phyloP scores from a whole-genome alignment of 1,140 invertebrate genomes.

The Solen grandis region DNA sequence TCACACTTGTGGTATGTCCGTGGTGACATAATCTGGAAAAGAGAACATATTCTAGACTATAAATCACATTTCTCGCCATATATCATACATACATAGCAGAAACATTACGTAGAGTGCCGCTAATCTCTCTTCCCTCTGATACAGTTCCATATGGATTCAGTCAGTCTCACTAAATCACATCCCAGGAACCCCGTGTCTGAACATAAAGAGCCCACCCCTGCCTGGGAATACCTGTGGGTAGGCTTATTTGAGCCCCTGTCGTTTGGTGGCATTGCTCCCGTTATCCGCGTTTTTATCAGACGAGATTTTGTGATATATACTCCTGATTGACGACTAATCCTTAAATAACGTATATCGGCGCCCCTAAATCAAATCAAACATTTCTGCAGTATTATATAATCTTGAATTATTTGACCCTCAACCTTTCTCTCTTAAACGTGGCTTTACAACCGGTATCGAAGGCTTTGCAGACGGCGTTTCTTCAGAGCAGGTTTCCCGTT shows the following conservation, averaged over 20 bases:
- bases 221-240: too few species aligned
- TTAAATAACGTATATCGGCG: conserved; percentile 36
- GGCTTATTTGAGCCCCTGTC: neutral
- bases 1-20: too few species aligned
- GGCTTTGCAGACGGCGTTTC: conserved; percentile 27
- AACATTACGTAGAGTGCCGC: too few species aligned
- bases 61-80: too few species aligned
- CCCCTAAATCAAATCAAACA: conserved; percentile 42
- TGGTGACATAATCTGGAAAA: too few species aligned
- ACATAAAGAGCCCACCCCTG: too few species aligned
- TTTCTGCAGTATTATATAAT: conserved; percentile 47
- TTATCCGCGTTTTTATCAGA: conserved; percentile 11
- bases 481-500: conserved; percentile 24
- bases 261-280: neutral
- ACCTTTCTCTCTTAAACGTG: conserved; percentile 31
- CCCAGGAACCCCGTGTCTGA: too few species aligned
- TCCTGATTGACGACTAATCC: conserved; percentile 35
- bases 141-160: too few species aligned
- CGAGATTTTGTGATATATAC: conserved; percentile 22
- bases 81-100: too few species aligned
- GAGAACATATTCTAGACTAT: too few species aligned
- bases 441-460: conserved; percentile 30
- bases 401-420: conserved; percentile 52
- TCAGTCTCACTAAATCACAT: too few species aligned
- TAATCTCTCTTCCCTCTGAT: too few species aligned